Base-by-base conservation (phyloP, 1,140 invertebrate genomes). In the Holcopasites calliopsidis region DNA sequence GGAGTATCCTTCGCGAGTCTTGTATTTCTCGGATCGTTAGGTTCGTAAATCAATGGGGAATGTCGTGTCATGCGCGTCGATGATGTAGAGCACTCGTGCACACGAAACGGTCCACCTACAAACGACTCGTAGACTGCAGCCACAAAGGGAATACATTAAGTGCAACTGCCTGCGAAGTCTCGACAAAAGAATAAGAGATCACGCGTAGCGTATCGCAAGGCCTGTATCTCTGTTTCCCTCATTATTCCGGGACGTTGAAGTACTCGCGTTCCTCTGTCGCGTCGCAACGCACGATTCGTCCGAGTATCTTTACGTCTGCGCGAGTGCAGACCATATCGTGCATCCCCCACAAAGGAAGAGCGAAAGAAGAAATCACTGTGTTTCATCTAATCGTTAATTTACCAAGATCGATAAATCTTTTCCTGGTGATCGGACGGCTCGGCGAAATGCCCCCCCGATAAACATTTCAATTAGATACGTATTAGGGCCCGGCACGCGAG, bases 401-500 rank as follows among this genome's bases (percentile, higher is more conserved):
- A n/a, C n/a, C n/a, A n/a, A n/a, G n/a, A n/a, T 5, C 21, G 21
- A 52, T 75, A 54, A 64, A 73, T 78, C 79, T 52, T 52, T 42
- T 6, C 18, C 31, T 33, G 50, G 70, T 79, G 38, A 76, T 76
- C 77, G 69, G 44, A 68, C 33, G n/a, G 44, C 49, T 18, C 10
- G 21, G 7, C 3, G 47, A 60, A 26, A 8, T 50, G 35, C 44
- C 54, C 47, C 16, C 5, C 33, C 77, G 81, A 82, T 85, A 85
- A 89, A 89, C 88, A 86, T 89, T 87, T 89, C 88, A 88, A 88
- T 89, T 89, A 88, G 85, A 87, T 87, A 85, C 86, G 79, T 82
- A 87, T 86, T 87, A 86, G 85, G 84, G 58, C 77, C 80, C 78
- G 77, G 85, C 87, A 89, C 87, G 88, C 86, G 86, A 88, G 83